phyloP scores from a whole-genome alignment of 2,113 vertebrate species.

The Dromiciops gliroides region DNA sequence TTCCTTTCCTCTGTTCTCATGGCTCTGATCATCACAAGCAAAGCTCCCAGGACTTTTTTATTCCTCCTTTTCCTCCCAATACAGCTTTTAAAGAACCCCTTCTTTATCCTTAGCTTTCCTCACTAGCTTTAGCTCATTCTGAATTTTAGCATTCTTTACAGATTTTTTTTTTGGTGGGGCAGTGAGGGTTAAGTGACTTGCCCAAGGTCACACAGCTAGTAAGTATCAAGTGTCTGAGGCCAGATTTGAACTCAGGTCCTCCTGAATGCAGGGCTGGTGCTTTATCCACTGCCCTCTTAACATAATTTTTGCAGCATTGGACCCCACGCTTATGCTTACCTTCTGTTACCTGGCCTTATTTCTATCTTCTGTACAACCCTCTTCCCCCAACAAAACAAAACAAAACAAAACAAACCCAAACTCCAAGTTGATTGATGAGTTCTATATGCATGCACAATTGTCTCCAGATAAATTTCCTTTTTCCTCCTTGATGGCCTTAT shows the following conservation, averaged over 20 bases:
- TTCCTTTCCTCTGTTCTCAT: not conserved
- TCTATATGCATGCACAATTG: not conserved
- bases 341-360: not conserved
- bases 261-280: no score
- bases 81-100: no score
- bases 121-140: not conserved
- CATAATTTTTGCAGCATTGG: not conserved
- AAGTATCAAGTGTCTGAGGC: no score
- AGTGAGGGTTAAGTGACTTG: no score
- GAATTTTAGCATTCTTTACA: not conserved
- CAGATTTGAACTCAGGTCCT: no score
- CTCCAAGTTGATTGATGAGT: not conserved
- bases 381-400: no score
- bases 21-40: not conserved
- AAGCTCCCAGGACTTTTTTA: not conserved
- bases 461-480: not conserved
- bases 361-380: not conserved
- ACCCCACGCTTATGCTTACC: not conserved
- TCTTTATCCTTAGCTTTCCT: not conserved
- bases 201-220: no score
- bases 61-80: not conserved
- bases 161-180: no score
- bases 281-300: no score
- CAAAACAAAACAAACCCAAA: not conserved
- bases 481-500: not conserved